Evolutionary conservation across 2,113 vertebrate genomes (phyloP).

Genomic region (Thunnus maccoyii): DNA sequence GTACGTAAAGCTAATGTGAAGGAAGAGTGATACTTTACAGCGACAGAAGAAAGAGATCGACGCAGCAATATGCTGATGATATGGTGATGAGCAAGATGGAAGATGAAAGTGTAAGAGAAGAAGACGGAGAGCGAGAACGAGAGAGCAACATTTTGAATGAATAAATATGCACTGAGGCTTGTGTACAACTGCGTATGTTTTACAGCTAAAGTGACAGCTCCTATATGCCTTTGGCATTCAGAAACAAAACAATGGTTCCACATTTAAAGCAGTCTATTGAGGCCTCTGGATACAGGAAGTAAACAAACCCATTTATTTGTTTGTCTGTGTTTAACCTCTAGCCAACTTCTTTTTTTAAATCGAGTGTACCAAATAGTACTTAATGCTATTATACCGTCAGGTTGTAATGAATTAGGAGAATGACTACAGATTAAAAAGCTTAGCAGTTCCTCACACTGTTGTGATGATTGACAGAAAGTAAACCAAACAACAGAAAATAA

Average conservation of each 20-base stretch:
- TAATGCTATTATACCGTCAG: background rate
- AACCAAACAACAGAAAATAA: background rate
- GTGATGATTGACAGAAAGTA: background rate
- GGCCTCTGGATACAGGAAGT: slow-evolving; percentile 9
- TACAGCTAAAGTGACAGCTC: slow-evolving; percentile 5
- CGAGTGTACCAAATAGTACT: slow-evolving; percentile 1
- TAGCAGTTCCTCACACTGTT: background rate
- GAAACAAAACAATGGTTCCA: slow-evolving; percentile 22
- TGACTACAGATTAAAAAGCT: background rate
- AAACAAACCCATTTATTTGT: slow-evolving; percentile 38
- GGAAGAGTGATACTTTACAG: slow-evolving; percentile 46
- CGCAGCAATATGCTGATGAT: slow-evolving; percentile 58
- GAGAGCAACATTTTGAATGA: slow-evolving; percentile 36
- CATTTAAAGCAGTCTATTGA: slow-evolving; percentile 19
- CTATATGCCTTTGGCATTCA: background rate
- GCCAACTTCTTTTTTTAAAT: slow-evolving; percentile 16
- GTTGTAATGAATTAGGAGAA: background rate
- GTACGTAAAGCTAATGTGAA: slow-evolving; percentile 32
- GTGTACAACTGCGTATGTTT: slow-evolving; percentile 13
- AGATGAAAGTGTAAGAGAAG: slow-evolving; percentile 40
- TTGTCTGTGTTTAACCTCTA: slow-evolving; percentile 40
- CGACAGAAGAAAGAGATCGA: slow-evolving; percentile 56
- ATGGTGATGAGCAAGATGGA: slow-evolving; percentile 52
- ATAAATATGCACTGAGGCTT: slow-evolving; percentile 36
- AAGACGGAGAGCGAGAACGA: slow-evolving; percentile 13